These are phyloP conservation scores for Drosophila fungiperda DNA, from an alignment of 2,888 invertebrate species.

Conservation along the genomic window DNA sequence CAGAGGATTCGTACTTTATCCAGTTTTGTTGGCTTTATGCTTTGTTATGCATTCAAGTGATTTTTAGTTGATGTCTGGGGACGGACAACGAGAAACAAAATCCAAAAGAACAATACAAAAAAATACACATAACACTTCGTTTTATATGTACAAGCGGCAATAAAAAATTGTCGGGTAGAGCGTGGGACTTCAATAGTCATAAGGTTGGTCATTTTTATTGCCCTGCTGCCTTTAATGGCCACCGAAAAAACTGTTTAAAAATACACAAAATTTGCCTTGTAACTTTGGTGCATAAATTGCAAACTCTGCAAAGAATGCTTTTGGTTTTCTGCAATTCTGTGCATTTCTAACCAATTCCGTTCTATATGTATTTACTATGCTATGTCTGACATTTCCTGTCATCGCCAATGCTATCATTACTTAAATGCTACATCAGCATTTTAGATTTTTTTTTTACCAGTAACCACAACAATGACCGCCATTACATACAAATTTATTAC, in stretches of 20 bases:
- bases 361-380: slow-evolving; percentile 12
- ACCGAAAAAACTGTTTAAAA: slow-evolving; percentile 1
- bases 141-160: slow-evolving; percentile 18
- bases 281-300: slow-evolving; percentile 14
- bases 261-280: slow-evolving; percentile 17
- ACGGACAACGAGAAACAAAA: not conserved
- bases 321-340: slow-evolving; percentile 16
- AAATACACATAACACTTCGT: slow-evolving; percentile 30
- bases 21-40: slow-evolving; percentile 51
- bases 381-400: slow-evolving; percentile 32
- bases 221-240: slow-evolving; percentile 14
- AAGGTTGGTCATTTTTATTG: slow-evolving; percentile 28
- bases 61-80: slow-evolving; percentile 36
- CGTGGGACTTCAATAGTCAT: not conserved
- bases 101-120: not conserved
- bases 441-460: slow-evolving; percentile 3
- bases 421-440: slow-evolving; percentile 57
- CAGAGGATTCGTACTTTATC: slow-evolving; percentile 27
- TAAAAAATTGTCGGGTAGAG: not conserved
- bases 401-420: slow-evolving; percentile 30
- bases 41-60: slow-evolving; percentile 59
- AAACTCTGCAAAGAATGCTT: slow-evolving; percentile 8
- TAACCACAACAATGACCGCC: slow-evolving; percentile 9
- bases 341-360: slow-evolving; percentile 18
- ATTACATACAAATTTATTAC: slow-evolving; percentile 3